Conservation (phyloP, 2,888 invertebrate species). For the Tenodera sinensis region DNA sequence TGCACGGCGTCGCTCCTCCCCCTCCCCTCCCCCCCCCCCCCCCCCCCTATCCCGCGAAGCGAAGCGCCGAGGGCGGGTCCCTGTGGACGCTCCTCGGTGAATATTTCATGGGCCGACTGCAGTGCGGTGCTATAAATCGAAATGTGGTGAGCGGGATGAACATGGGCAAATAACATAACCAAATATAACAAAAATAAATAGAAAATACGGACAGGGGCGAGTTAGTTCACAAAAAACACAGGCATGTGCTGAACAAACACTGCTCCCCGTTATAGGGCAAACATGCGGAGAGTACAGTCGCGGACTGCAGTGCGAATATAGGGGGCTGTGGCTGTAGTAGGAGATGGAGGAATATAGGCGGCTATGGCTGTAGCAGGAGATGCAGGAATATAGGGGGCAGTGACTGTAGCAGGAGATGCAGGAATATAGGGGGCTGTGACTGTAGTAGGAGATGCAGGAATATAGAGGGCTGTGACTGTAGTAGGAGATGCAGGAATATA, state of each 20-base stretch:
- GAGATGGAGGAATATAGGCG: no score
- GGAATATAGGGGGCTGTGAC: no score
- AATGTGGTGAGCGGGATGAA: conserved; percentile 10
- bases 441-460: no score
- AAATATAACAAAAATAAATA: conserved; percentile 16
- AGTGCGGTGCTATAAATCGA: conserved; percentile 12
- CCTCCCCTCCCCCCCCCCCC: not conserved
- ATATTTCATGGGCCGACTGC: conserved; percentile 8
- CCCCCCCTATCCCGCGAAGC: no score
- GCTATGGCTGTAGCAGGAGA: no score
- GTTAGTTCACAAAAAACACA: not conserved
- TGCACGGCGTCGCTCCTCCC: not conserved
- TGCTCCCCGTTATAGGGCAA: not conserved
- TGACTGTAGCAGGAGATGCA: no score
- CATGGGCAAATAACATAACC: conserved; percentile 5
- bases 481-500: no score
- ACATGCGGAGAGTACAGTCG: not conserved
- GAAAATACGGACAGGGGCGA: not conserved
- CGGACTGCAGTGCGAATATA: no score
- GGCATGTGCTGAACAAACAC: conserved; percentile 6
- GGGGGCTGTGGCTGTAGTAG: no score
- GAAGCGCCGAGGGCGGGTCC: not conserved
- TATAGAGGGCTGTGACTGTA: no score
- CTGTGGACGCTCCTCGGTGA: not conserved
- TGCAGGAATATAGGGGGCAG: no score